These are phyloP conservation scores for Leptopilina drosophilae DNA, from an alignment of 2,888 invertebrate species.

Conservation along the genomic window DNA sequence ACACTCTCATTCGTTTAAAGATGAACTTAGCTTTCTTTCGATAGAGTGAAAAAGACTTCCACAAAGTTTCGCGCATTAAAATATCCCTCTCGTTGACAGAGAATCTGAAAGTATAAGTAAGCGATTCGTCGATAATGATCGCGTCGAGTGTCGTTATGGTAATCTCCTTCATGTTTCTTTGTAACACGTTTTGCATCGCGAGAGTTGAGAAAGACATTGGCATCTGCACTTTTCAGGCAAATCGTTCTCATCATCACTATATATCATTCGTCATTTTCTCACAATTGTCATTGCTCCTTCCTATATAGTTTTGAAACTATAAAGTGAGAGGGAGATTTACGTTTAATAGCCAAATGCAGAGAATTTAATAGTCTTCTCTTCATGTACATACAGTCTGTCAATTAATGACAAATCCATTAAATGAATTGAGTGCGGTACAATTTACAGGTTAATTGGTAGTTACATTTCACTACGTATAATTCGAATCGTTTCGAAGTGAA, in stretches of 20 bases:
- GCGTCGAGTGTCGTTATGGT: slow-evolving; percentile 34
- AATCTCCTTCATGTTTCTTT: slow-evolving; percentile 24
- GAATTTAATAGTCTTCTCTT: too few species aligned
- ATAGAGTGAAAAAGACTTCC: slow-evolving; percentile 2
- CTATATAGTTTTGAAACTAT: neutral
- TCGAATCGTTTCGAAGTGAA: too few species aligned
- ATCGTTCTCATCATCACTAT: slow-evolving; percentile 7
- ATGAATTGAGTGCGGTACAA: too few species aligned
- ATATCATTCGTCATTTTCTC: neutral
- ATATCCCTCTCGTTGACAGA: slow-evolving; percentile 16
- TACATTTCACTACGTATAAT: too few species aligned
- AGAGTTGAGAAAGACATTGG: slow-evolving; percentile 10
- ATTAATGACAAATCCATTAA: too few species aligned
- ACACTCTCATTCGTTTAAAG: neutral
- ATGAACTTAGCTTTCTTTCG: slow-evolving; percentile 11
- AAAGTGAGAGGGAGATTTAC: too few species aligned
- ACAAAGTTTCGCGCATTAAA: slow-evolving; percentile 4
- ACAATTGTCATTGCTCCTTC: neutral
- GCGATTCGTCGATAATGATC: slow-evolving; percentile 32
- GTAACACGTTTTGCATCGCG: slow-evolving; percentile 15
- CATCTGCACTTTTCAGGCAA: neutral
- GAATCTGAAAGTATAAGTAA: slow-evolving; percentile 35
- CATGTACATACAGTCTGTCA: too few species aligned
- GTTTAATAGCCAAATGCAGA: too few species aligned
- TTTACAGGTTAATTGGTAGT: too few species aligned